phyloP scores from a whole-genome alignment of 2,113 vertebrate species.

The Pseudopipra pipra region DNA sequence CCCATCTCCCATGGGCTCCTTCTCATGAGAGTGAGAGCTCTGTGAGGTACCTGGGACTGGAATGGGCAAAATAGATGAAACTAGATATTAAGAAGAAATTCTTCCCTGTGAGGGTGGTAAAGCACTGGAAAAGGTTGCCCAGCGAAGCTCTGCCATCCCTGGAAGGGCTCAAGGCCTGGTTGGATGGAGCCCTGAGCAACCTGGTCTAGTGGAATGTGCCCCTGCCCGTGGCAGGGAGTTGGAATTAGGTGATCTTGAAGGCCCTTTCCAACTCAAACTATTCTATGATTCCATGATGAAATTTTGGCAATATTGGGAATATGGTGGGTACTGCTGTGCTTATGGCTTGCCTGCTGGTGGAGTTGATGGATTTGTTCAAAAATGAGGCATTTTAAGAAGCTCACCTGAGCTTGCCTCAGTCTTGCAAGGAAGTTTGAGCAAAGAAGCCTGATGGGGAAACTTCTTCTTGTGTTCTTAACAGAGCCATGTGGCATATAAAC shows the following conservation, averaged over 20 bases:
- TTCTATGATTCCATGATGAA: too few relatives aligned
- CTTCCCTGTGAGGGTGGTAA: neutral
- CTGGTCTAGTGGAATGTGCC: neutral
- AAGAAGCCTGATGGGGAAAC: neutral
- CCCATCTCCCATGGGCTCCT: neutral
- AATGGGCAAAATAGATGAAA: neutral
- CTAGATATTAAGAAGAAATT: neutral
- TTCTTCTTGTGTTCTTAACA: neutral
- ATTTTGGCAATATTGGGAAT: neutral
- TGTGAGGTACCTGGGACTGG: neutral
- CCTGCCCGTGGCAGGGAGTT: neutral
- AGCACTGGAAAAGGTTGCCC: fast-evolving
- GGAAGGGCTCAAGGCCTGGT: neutral
- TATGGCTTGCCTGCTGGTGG: neutral
- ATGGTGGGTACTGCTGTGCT: neutral
- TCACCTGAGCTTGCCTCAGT: neutral
- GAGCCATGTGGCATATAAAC: neutral
- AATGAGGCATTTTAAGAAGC: neutral
- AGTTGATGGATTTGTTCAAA: neutral
- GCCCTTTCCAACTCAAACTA: neutral
- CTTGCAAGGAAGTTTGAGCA: neutral
- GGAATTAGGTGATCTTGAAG: neutral
- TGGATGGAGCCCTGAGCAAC: fast-evolving
- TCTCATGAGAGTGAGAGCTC: neutral
- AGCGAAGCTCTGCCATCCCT: neutral